Evolutionary conservation across 2,888 invertebrate species (phyloP).

Genomic region (Aelia acuminata): DNA sequence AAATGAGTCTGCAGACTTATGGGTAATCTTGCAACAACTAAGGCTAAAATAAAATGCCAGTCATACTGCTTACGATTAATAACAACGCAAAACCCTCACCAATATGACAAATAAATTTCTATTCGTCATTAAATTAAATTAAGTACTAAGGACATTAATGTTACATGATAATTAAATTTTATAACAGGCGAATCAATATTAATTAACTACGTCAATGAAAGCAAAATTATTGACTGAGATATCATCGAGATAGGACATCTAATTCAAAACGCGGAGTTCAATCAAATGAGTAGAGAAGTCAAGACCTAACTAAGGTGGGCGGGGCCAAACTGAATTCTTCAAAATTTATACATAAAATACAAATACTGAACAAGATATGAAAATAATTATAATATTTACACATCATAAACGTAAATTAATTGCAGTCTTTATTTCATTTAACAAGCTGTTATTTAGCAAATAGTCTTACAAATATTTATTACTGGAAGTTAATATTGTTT

Average conservation of each 20-base stretch:
- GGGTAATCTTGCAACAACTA: constrained; percentile 35
- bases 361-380: neutral
- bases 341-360: neutral
- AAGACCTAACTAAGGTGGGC: neutral
- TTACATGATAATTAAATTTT: neutral
- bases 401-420: no score
- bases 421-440: no score
- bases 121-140: neutral
- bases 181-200: neutral
- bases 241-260: neutral
- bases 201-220: neutral
- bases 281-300: neutral
- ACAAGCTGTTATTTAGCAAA: no score
- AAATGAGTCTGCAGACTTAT: constrained; percentile 39
- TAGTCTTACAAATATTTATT: no score
- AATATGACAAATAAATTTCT: neutral
- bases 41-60: constrained; percentile 43
- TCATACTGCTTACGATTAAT: constrained; percentile 3
- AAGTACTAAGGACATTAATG: neutral
- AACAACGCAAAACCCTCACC: neutral
- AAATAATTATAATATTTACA: no score
- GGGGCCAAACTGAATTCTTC: neutral
- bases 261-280: neutral
- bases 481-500: no score
- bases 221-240: neutral